Evolutionary conservation across 2,888 invertebrate species (phyloP).

Genomic region (Osedax fenrisi): DNA sequence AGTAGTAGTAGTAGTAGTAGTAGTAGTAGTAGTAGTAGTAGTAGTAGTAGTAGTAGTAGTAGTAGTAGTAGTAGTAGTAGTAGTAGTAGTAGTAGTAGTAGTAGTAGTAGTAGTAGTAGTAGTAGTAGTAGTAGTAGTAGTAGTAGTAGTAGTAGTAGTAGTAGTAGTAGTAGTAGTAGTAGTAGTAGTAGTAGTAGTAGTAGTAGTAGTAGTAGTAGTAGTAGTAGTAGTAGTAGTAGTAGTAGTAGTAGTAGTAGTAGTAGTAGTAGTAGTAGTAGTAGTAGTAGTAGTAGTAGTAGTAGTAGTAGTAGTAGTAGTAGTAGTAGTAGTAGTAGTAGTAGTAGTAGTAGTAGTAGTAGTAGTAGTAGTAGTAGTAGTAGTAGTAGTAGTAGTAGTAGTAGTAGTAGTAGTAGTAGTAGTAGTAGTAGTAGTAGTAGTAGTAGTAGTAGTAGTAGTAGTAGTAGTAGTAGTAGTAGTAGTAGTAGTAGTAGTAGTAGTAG

Average conservation of each 20-base stretch:
- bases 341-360: neutral
- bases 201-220: neutral
- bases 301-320: neutral
- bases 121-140: neutral
- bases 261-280: neutral
- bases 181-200: neutral
- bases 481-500: neutral
- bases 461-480: neutral
- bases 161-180: neutral
- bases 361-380: neutral
- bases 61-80: neutral
- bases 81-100: neutral
- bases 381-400: neutral
- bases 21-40: neutral
- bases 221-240: neutral
- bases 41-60: neutral
- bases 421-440: neutral
- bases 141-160: neutral
- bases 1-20: neutral
- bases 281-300: neutral
- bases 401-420: neutral
- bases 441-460: neutral
- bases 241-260: neutral
- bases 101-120: neutral
- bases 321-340: neutral